These are phyloP conservation scores for Drosophila anceps DNA, from an alignment of 2,888 invertebrate genomes.

Conservation along the genomic window DNA sequence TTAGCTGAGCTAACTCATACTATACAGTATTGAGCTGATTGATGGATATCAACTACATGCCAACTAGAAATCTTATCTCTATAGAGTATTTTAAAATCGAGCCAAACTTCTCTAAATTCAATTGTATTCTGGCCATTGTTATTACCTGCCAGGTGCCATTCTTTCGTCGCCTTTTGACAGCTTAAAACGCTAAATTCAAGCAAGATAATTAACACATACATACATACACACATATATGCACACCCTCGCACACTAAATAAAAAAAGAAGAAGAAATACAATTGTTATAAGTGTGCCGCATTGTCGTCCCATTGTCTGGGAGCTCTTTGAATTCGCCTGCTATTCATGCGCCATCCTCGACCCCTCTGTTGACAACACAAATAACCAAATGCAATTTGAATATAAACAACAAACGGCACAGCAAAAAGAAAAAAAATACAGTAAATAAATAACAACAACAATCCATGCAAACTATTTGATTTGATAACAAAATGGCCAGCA, in stretches of 20 bases:
- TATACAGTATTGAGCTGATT: too few relatives aligned
- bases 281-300: slow-evolving; percentile 44
- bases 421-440: slow-evolving; percentile 4
- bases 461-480: slow-evolving; percentile 58
- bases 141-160: slow-evolving; percentile 50
- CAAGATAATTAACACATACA: slow-evolving; percentile 59
- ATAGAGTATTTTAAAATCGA: slow-evolving; percentile 1
- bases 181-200: slow-evolving; percentile 56
- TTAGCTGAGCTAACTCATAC: too few relatives aligned
- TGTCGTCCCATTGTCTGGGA: slow-evolving; percentile 67
- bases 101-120: neutral
- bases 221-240: slow-evolving; percentile 30
- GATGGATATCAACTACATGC: too few relatives aligned
- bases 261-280: slow-evolving; percentile 38
- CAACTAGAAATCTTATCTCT: too few relatives aligned
- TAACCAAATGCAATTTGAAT: slow-evolving; percentile 64
- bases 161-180: slow-evolving; percentile 62
- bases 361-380: slow-evolving; percentile 52
- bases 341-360: neutral
- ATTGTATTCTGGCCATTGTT: slow-evolving; percentile 21
- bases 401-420: slow-evolving; percentile 29
- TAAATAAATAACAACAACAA: slow-evolving; percentile 11
- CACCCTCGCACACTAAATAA: slow-evolving; percentile 18
- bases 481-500: slow-evolving; percentile 55
- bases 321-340: slow-evolving; percentile 17